Base-by-base conservation (phyloP, 2,888 invertebrate genomes). In the Campoletis raptor region DNA sequence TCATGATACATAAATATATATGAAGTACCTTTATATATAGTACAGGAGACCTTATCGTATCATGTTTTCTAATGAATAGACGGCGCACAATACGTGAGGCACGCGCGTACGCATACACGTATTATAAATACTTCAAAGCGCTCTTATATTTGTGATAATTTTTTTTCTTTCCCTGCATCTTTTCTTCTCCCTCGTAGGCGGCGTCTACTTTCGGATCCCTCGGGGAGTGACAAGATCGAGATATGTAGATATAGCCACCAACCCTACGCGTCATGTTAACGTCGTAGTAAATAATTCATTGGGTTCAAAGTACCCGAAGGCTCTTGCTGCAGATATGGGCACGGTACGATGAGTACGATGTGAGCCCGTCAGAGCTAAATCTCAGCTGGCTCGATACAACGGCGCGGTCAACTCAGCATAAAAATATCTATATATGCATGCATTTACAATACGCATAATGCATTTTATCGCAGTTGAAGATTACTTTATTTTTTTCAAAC, bases 281-380 rank as follows among this genome's bases (percentile, higher is more conserved):
- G 89, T 89, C 87, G 87, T 90, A 88, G 90, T 92, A 91, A 92
- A 92, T 92, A 92, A 91, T 92, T 92, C 91, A 91, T 91, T 87
- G 89, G 85, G 85, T 89, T 89, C 87, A 89, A 87, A 87, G 88
- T 86, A 89, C 89, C 86, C 87, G 74, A 83, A 85, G 83, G 80
- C 83, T 79, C 87, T 76, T 84, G 86, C 78, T 66, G 81, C 77
- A 74, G 81, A 85, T 83, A 86, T 86, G 66, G n/a, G 79, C 12
- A 81, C 86, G 67, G 78, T 73, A 67, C 79, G 84, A 83, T 79
- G 82, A 82, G 85, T 86, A 87, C 87, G 84, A 88, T 73, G 83
- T 69, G 69, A 57, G 77, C 40, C 69, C 70, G 64, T 81, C 77
- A 45, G 36, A 70, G 67, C 69, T 81, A 57, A 79, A 82, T 82